Base-by-base conservation (phyloP, 1,140 invertebrate species). In the Hormaphis cornu region DNA sequence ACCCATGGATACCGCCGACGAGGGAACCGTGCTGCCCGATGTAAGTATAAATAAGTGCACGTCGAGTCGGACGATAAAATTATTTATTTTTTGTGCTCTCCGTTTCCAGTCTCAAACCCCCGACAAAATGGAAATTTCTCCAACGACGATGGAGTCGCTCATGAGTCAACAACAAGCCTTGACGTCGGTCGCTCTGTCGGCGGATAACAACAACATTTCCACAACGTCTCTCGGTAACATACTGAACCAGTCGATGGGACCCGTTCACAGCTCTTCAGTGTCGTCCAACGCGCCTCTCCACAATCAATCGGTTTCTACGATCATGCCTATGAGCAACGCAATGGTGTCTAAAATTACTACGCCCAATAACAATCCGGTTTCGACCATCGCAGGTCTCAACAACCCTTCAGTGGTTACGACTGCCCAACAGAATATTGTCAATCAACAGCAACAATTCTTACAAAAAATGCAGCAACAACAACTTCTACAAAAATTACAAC, bases 371-470 rank as follows among this genome's bases (percentile, higher is more conserved):
- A 16, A 18, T n/a, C 14, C 54, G n/a, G 33, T 58, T 6, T 58
- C 54, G 5, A 58, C 54, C 24, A 40, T 58, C 2, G 3, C 54
- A 9, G 54, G 24, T 0, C 54, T 58, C 20, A 58, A 58, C 40
- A 58, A 58, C 2, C 35, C 33, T 16, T 58, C 54, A 12, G 33
- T 58, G 40, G 54, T 58, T 3, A 58, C 54, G 8, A 24, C 54
- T 1, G 40, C 20, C 14, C 54, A 58, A 3, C 54, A 58, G 16
- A 58, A 58, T 40, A 58, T 58, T 58, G 54, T 58, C n/a, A 37
- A 30, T 14, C 58, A 63, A 16, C 37, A 26, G 14, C 40, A 30
- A 12, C 56, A 24, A 10, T 26, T n/a, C 1, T 18, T 37, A 20
- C 54, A 35, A 24, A 30, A 58, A n/a, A 14, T 3, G 6, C 37